phyloP scores from a whole-genome alignment of 2,797 vertebrate genomes.

The Myoxocephalus aenaeus region DNA sequence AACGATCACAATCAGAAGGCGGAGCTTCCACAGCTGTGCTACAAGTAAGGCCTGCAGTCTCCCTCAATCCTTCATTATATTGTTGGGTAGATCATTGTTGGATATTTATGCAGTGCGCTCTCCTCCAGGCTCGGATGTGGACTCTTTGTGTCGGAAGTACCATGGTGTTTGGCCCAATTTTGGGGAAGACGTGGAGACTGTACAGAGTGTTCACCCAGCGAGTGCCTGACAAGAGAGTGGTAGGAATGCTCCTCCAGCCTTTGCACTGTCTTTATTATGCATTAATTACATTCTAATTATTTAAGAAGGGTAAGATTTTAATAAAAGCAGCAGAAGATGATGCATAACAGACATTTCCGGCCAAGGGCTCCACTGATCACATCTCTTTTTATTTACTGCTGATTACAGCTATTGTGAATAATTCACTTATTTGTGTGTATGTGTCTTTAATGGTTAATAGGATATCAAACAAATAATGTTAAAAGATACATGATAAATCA shows the following conservation, averaged over 20 bases:
- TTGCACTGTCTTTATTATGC: background rate
- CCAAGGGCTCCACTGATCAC: background rate
- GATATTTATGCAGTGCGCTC: background rate
- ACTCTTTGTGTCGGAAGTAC: slow-evolving; percentile 92
- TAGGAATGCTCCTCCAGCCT: slow-evolving; percentile 73
- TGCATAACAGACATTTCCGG: background rate
- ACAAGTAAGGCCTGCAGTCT: slow-evolving; percentile 82
- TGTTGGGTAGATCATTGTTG: background rate
- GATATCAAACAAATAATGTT: background rate
- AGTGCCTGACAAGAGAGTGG: slow-evolving; percentile 95
- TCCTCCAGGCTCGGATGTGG: slow-evolving; percentile 88
- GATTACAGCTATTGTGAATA: background rate
- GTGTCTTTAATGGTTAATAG: background rate
- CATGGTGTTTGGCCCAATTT: slow-evolving; percentile 92
- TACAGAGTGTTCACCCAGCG: slow-evolving; percentile 96
- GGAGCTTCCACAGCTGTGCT: slow-evolving; percentile 84
- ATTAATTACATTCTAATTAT: background rate
- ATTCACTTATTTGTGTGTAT: background rate
- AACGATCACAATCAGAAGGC: slow-evolving; percentile 71
- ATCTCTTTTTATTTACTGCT: background rate
- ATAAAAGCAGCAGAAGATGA: background rate
- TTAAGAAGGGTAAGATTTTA: background rate
- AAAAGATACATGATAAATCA: background rate
- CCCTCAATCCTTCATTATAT: background rate
- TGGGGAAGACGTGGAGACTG: slow-evolving; percentile 98